Evolutionary conservation across 2,797 vertebrate genomes (phyloP).

Genomic region (Halcyon leucocephala): DNA sequence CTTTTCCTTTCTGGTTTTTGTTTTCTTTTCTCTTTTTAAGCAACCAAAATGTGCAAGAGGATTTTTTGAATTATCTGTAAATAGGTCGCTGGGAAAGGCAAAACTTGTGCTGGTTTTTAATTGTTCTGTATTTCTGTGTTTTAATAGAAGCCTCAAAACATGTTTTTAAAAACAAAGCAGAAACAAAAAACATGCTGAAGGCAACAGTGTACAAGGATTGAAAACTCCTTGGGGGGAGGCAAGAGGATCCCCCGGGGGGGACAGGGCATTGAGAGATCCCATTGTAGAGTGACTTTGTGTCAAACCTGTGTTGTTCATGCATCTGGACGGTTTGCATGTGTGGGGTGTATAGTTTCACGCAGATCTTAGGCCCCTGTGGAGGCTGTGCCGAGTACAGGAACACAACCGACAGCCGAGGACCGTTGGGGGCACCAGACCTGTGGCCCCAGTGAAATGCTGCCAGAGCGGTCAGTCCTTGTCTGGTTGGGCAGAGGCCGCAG

Average conservation of each 20-base stretch:
- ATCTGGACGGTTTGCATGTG: background rate
- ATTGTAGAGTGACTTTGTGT: background rate
- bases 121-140: slow-evolving; percentile 97
- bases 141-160: slow-evolving; percentile 87
- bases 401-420: background rate
- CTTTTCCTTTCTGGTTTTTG: too few species aligned
- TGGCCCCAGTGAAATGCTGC: background rate
- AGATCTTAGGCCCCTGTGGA: background rate
- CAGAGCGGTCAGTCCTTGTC: fast-evolving
- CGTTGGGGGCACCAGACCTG: background rate
- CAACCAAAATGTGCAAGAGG: slow-evolving; percentile 88
- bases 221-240: background rate
- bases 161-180: background rate
- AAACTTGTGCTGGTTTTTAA: slow-evolving; percentile 93
- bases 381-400: background rate
- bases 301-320: background rate
- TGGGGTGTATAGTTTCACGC: background rate
- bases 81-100: slow-evolving; percentile 84
- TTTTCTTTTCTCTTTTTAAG: slow-evolving; percentile 65
- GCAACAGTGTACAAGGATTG: slow-evolving; percentile 20
- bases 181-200: background rate
- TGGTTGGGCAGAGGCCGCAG: background rate
- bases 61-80: slow-evolving; percentile 88
- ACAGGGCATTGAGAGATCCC: background rate
- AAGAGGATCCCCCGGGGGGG: background rate